These are phyloP conservation scores for Triplophysa rosa DNA, from an alignment of 2,113 vertebrate genomes.

Conservation along the genomic window DNA sequence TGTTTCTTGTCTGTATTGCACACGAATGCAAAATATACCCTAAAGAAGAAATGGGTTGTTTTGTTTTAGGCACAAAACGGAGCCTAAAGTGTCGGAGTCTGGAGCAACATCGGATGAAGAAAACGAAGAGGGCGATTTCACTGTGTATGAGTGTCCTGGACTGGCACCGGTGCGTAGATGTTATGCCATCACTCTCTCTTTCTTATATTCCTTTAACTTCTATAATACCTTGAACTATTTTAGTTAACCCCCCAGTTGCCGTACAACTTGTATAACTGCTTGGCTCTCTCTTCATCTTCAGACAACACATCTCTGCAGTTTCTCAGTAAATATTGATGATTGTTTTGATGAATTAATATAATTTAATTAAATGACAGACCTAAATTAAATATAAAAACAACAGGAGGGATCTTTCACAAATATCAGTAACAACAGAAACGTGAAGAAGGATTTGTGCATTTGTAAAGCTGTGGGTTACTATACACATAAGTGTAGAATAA, in stretches of 20 bases:
- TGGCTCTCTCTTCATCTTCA: no score
- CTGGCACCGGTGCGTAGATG: slow-evolving; percentile 83
- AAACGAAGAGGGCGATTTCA: slow-evolving; percentile 94
- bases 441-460: no score
- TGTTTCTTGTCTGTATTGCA: no score
- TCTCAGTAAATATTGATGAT: background rate
- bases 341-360: no score
- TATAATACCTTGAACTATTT: no score
- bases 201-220: background rate
- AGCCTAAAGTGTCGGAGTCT: slow-evolving; percentile 73
- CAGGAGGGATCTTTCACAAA: no score
- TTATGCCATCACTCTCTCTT: background rate
- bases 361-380: no score
- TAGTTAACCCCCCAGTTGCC: background rate
- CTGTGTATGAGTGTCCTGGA: slow-evolving; percentile 93
- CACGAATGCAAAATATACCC: background rate
- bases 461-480: no score
- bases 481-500: no score
- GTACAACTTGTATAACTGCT: no score
- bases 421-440: no score
- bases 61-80: slow-evolving; percentile 74
- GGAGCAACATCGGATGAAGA: slow-evolving; percentile 85
- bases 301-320: background rate
- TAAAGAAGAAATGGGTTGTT: background rate
- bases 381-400: no score